Conservation (phyloP, 35 echinoderm and acorn worm genomes). For the Strongylocentrotus purpuratus region DNA sequence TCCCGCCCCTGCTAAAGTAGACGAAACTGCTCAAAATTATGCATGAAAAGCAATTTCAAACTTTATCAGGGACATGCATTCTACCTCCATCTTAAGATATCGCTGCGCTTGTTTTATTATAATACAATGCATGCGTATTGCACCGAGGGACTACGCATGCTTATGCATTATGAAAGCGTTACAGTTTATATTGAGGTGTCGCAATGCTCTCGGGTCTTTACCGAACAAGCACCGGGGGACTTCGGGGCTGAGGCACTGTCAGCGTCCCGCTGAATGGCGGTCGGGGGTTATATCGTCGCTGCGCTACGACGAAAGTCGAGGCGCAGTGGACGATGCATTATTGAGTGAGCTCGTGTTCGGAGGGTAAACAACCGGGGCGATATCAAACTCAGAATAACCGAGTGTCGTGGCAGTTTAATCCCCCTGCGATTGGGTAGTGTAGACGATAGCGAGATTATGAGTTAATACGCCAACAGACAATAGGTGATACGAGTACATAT, state of each 20-base stretch:
- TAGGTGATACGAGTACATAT: not conserved
- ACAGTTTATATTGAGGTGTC: constrained; percentile 17
- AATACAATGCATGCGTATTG: not conserved
- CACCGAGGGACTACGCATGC: not conserved
- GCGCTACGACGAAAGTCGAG: not conserved
- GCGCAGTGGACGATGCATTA: not conserved
- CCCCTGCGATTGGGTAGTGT: not conserved
- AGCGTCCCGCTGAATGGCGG: constrained; percentile 15
- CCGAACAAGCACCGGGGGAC: not conserved
- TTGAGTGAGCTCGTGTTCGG: not conserved
- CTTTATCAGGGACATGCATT: too few relatives aligned
- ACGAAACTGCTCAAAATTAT: not conserved
- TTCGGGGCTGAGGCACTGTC: not conserved
- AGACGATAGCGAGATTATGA: not conserved
- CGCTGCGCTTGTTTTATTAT: not conserved
- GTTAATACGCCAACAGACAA: not conserved
- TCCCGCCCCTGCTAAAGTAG: not conserved
- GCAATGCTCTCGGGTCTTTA: constrained; percentile 37
- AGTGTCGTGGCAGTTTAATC: not conserved
- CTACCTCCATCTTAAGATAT: not conserved
- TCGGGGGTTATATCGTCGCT: not conserved
- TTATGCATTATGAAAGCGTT: constrained; percentile 19
- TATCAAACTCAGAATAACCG: not conserved
- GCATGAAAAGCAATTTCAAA: not conserved
- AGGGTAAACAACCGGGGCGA: not conserved